These are phyloP conservation scores for Thera britannica DNA, from an alignment of 2,888 invertebrate genomes.

Conservation along the genomic window DNA sequence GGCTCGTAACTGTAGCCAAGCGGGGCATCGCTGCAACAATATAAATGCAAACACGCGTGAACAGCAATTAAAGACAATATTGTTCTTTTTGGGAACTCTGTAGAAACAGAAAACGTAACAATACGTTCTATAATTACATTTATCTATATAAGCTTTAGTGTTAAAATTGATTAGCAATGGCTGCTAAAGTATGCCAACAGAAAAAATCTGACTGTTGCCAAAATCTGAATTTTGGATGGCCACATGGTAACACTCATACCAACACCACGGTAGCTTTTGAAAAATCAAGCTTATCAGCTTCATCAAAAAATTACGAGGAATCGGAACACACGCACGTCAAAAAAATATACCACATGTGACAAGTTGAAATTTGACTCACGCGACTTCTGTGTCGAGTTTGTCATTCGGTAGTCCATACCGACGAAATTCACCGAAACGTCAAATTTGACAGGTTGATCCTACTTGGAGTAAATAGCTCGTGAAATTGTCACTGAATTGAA, in stretches of 20 bases:
- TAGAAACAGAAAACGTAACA: constrained; percentile 44
- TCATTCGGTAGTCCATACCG: constrained; percentile 58
- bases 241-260: constrained; percentile 38
- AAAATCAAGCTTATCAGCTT: constrained; percentile 47
- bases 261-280: constrained; percentile 57
- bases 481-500: constrained; percentile 60
- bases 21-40: constrained; percentile 67
- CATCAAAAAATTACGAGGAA: constrained; percentile 45
- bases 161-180: constrained; percentile 37
- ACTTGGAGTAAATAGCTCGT: constrained; percentile 64
- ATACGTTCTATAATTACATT: constrained; percentile 46
- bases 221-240: not conserved
- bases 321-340: constrained; percentile 60
- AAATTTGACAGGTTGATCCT: constrained; percentile 58
- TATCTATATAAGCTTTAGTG: constrained; percentile 34
- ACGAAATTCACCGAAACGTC: constrained; percentile 70
- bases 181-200: constrained; percentile 10
- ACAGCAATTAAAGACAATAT: constrained; percentile 52
- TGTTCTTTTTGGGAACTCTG: constrained; percentile 35
- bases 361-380: constrained; percentile 64
- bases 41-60: constrained; percentile 59
- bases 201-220: not conserved
- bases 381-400: constrained; percentile 61
- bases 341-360: constrained; percentile 66
- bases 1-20: constrained; percentile 74